Base-by-base conservation (phyloP, 2,113 vertebrate species). In the Empidonax alnorum region DNA sequence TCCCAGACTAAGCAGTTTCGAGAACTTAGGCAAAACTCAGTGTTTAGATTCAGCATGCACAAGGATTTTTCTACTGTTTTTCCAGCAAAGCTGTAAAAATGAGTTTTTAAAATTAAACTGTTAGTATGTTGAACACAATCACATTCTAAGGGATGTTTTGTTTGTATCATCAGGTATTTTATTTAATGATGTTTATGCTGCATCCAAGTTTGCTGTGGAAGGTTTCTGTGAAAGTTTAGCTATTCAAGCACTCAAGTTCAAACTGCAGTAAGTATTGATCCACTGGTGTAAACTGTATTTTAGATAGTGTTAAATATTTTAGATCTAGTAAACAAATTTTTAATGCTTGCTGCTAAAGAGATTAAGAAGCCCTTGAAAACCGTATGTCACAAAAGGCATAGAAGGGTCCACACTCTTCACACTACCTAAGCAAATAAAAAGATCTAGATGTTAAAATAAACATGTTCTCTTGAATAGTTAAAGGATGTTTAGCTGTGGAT, bases 171-270 rank as follows among this genome's bases (percentile, higher is more conserved):
- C 89, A 99, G 98, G 98, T 53, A 98, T 99, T 81, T 96, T 99
- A 90, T 99, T 99, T 97, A 99, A 99, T 35, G 98, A 99, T n/a
- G 94, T 99, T 87, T 99, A 99, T 35, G 98, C 98, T 66, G 98
- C 98, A 10, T 99, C 98, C 33, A 99, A 98, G 93, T 99, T 99
- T 95, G 98, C 98, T 35, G 97, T 98, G 96, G 98, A 99, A 95
- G 98, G 98, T n/a, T 99, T 99, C 90, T 99, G 99, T 2, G 98
- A 99, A 95, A 99, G 98, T 91, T 97, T 99, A 72, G 98, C 98
- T 15, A 97, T 99, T 63, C 98, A 99, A 96, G 98, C 98, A 23
- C 93, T 99, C 90, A 98, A 98, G 88, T 99, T 99, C 96, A 98
- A 98, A 82, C 97, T 99, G 63, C 98, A 98, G 98, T 99, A 98